Conservation (phyloP, 2,113 vertebrate genomes). For the Hystrix brachyura region DNA sequence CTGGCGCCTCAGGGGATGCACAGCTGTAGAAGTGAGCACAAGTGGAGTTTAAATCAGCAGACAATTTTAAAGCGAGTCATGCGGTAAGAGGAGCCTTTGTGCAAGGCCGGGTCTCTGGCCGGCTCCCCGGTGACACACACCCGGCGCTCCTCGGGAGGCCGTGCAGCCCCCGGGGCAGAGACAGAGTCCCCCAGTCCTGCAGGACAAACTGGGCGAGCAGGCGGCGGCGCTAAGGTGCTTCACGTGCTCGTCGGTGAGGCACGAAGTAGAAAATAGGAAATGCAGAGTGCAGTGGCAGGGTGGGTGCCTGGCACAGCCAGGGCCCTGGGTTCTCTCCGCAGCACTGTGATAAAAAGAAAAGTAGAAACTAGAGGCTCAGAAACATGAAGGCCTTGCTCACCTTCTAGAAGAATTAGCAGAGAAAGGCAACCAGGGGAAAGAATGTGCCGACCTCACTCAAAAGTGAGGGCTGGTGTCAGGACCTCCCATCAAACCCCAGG, state of each 20-base stretch:
- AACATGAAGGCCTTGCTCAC: rapidly evolving
- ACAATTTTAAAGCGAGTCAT: background rate
- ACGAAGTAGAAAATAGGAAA: background rate
- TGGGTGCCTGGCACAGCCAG: rapidly evolving
- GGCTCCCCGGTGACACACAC: rapidly evolving
- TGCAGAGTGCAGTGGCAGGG: background rate
- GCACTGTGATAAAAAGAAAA: too few species aligned
- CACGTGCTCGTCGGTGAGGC: background rate
- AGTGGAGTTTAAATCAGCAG: conserved; percentile 39
- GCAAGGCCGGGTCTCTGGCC: rapidly evolving
- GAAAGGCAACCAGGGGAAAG: background rate
- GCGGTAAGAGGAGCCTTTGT: rapidly evolving
- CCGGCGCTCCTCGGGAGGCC: rapidly evolving
- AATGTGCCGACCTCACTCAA: rapidly evolving
- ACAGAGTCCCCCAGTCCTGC: background rate
- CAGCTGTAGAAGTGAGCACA: background rate
- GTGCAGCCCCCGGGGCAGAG: rapidly evolving
- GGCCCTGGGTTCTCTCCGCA: background rate
- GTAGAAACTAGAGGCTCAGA: background rate
- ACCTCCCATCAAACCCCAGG: rapidly evolving
- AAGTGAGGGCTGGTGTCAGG: rapidly evolving
- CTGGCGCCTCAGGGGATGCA: background rate
- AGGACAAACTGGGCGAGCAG: background rate
- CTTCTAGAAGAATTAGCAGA: background rate
- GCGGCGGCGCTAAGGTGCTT: background rate